Base-by-base conservation (phyloP, 1,140 invertebrate species). In the Bombus turneri region DNA sequence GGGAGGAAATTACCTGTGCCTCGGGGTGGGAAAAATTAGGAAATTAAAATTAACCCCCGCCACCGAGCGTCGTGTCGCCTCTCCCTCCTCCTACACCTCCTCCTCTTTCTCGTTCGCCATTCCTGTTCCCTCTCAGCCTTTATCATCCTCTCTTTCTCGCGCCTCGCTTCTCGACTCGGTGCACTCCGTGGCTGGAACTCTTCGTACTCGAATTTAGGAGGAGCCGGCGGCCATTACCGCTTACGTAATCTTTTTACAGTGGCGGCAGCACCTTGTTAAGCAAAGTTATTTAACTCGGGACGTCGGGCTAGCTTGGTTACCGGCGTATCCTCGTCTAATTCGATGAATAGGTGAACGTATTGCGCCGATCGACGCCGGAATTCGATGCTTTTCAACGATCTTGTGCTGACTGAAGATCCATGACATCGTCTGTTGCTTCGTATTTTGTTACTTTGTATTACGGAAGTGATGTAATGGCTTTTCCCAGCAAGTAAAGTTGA, bases 21-120 rank as follows among this genome's bases (percentile, higher is more conserved):
- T 81, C 83, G 82, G 90, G 91, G 90, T 92, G 92, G 92, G 93
- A 95, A 94, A 95, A 95, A 94, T 95, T 95, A 93, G 94, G 93
- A 95, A 95, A 95, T 95, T 95, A 95, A 95, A 95, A 95, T 95
- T 94, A 95, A 91, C 92, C 92, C 93, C 88, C 86, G 86, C 76
- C 90, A 82, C 73, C 41, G 64, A 15, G 22, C 73, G 15, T 62
- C 10, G 37, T 34, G 57, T 73, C 78, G 59, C 53, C 69, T 47
- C 74, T 90, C 83, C 85, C 85, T 86, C 77, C 64, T 47, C 75
- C 37, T 62, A 62, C 59, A 62, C 59, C 28, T 62, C 79, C 64
- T 8, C 64, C 43, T 18, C 59, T 59, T 25, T 15, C 31, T 37
- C 15, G 74, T 31, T 47, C 62, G 62, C 75, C 82, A 64, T 76